These are phyloP conservation scores for Gasterosteus nipponicus DNA, from an alignment of 2,113 vertebrate species.

Conservation along the genomic window DNA sequence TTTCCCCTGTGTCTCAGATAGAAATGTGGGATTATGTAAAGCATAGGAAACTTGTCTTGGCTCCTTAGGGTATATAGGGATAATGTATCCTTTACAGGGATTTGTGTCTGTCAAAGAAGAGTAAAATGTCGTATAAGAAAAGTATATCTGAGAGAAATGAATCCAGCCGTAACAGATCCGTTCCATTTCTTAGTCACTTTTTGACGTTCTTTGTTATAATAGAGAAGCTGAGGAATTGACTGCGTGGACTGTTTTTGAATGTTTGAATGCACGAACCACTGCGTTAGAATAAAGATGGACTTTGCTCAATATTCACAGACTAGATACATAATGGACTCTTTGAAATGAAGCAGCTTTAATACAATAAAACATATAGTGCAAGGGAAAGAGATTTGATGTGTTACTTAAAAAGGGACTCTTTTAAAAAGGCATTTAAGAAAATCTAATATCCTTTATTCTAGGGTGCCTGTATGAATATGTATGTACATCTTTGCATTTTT, in stretches of 20 bases:
- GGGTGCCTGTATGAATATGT: not conserved
- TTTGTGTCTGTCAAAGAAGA: conserved; percentile 75
- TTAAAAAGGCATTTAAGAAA: conserved; percentile 16
- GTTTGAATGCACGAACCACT: conserved; percentile 59
- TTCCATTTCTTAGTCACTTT: conserved; percentile 58
- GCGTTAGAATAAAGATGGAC: conserved; percentile 52
- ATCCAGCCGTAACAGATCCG: conserved; percentile 76
- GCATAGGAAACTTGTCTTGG: conserved; percentile 66
- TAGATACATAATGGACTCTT: conserved; percentile 54
- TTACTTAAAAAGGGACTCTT: conserved; percentile 8
- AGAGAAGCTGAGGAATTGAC: conserved; percentile 64
- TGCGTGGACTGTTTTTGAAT: conserved; percentile 63
- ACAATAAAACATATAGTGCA: not conserved
- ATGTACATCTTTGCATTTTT: not conserved
- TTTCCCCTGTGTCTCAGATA: conserved; percentile 56
- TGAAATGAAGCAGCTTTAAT: conserved; percentile 38
- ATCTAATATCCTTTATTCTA: conserved; percentile 12
- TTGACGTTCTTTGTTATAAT: conserved; percentile 68
- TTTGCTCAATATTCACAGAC: conserved; percentile 61
- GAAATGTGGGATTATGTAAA: conserved; percentile 76
- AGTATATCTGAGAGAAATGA: conserved; percentile 69
- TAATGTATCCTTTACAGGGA: conserved; percentile 72
- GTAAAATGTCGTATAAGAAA: conserved; percentile 79
- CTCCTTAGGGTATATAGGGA: conserved; percentile 63
- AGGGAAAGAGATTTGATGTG: conserved; percentile 22